phyloP scores from a whole-genome alignment of 2,888 invertebrate genomes.

The Macaria liturata region DNA sequence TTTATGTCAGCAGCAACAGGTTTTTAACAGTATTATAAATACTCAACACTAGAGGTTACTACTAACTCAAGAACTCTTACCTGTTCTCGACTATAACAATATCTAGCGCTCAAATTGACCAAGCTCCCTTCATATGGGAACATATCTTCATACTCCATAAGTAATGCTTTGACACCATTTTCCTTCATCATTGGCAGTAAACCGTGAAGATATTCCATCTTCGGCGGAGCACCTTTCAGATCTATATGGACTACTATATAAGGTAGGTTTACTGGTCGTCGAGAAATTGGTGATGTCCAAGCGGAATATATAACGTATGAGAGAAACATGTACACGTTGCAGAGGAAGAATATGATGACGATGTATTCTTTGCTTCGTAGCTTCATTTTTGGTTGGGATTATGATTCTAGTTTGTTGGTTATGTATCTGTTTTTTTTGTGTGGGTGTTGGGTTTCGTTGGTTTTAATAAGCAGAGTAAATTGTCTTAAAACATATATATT shows the following conservation, averaged over 20 bases:
- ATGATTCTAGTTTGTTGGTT: too few relatives aligned
- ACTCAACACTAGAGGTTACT: too few relatives aligned
- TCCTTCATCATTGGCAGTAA: slow-evolving; percentile 84
- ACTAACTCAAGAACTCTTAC: too few relatives aligned
- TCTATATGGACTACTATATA: slow-evolving; percentile 91
- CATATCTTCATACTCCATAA: slow-evolving; percentile 95
- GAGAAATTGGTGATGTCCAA: not conserved
- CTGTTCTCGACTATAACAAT: slow-evolving; percentile 83
- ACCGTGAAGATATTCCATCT: slow-evolving; percentile 82
- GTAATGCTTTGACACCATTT: slow-evolving; percentile 89
- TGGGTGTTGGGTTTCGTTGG: too few relatives aligned
- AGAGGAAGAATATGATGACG: not conserved
- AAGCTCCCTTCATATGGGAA: slow-evolving; percentile 88
- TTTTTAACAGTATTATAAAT: too few relatives aligned
- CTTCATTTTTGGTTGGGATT: not conserved
- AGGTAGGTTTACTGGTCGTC: slow-evolving; percentile 38
- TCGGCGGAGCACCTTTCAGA: slow-evolving; percentile 92
- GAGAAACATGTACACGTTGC: not conserved
- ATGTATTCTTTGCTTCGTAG: not conserved
- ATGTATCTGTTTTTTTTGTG: too few relatives aligned
- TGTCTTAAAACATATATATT: too few relatives aligned
- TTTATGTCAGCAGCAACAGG: too few relatives aligned
- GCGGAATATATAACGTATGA: not conserved
- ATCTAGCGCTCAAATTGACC: slow-evolving; percentile 83
- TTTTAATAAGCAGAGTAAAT: too few relatives aligned